A percentile compares a stretch with the other conserved stretches of the same genome.
phyloP scores from a whole-genome alignment of 2,113 vertebrate species.

The Puma concolor region DNA sequence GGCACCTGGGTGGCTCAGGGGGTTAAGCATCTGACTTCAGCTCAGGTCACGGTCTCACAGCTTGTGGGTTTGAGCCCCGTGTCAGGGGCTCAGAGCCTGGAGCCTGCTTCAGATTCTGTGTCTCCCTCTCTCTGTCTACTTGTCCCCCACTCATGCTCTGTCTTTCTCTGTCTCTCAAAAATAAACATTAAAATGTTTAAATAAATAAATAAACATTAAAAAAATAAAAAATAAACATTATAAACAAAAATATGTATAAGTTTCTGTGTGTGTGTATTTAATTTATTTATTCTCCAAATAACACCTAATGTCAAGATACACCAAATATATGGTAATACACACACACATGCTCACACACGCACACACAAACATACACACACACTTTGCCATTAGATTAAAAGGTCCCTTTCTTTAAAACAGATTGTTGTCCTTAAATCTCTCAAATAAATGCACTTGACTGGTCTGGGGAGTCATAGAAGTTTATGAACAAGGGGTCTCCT shows the following conservation, averaged over 20 bases:
- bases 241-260: not conserved
- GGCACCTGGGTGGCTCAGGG: too few relatives aligned
- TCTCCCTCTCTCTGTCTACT: too few relatives aligned
- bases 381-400: not conserved
- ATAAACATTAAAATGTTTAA: too few relatives aligned
- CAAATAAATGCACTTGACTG: not conserved
- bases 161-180: too few relatives aligned
- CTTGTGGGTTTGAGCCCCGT: too few relatives aligned
- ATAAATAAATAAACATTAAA: too few relatives aligned
- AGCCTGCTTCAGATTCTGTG: too few relatives aligned
- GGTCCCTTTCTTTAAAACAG: not conserved
- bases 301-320: not conserved
- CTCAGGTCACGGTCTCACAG: too few relatives aligned
- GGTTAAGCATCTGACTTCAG: too few relatives aligned
- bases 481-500: not conserved
- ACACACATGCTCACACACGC: not conserved
- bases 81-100: too few relatives aligned
- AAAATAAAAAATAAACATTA: too few relatives aligned
- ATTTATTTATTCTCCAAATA: constrained; percentile 25
- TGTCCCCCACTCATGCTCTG: too few relatives aligned
- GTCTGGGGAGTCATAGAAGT: not conserved
- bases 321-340: not conserved
- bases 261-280: not conserved
- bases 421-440: not conserved
- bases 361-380: not conserved